Evolutionary conservation across 2,888 invertebrate species (phyloP).

Genomic region (Cryptocephalus moraei): DNA sequence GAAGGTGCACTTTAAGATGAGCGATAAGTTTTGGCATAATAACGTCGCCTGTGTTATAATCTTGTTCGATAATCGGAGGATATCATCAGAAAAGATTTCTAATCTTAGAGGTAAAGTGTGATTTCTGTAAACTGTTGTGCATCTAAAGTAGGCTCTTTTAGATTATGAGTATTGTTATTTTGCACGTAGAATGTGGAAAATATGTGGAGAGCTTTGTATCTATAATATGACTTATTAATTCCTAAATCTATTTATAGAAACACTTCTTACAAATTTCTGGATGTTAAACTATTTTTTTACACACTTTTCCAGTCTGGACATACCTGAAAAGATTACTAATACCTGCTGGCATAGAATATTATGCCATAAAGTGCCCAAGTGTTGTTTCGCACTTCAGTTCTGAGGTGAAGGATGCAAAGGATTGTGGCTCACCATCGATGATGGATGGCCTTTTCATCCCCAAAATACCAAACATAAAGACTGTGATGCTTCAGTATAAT

Average conservation of each 20-base stretch:
- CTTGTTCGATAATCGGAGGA: slow-evolving; percentile 22
- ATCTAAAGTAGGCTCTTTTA: too few species aligned
- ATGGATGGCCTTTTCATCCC: slow-evolving; percentile 27
- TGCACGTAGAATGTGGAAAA: too few species aligned
- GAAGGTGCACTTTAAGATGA: slow-evolving; percentile 15
- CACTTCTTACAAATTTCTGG: too few species aligned
- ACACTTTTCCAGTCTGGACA: slow-evolving; percentile 21
- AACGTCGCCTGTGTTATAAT: slow-evolving; percentile 23
- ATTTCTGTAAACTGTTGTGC: too few species aligned
- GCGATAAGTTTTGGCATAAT: slow-evolving; percentile 20
- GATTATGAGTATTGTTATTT: too few species aligned
- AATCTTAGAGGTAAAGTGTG: too few species aligned
- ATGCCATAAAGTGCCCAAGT: slow-evolving; percentile 25
- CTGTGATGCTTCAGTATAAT: slow-evolving; percentile 23
- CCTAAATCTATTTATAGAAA: too few species aligned
- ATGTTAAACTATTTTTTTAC: background rate
- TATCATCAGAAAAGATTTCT: slow-evolving; percentile 23
- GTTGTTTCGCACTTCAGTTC: slow-evolving; percentile 22
- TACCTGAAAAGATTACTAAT: slow-evolving; percentile 25
- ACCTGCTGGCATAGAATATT: slow-evolving; percentile 21
- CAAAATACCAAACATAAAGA: slow-evolving; percentile 24
- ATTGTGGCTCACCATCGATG: slow-evolving; percentile 9
- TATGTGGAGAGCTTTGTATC: too few species aligned
- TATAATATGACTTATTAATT: too few species aligned
- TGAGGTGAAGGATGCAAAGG: slow-evolving; percentile 8